These are phyloP conservation scores for Melanotus villosus DNA, from an alignment of 2,888 invertebrate genomes.

Conservation along the genomic window DNA sequence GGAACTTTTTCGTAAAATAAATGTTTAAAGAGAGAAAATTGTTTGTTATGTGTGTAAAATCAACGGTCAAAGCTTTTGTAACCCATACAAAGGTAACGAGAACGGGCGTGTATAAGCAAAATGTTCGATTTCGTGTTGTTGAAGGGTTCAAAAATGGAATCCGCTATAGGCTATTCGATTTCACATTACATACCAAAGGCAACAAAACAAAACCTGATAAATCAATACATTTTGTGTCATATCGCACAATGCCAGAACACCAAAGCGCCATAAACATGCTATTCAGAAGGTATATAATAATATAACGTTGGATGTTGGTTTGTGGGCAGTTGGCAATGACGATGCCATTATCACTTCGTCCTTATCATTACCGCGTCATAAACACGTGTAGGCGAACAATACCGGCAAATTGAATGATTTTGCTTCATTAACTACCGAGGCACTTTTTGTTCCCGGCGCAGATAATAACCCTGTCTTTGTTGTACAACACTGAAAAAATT, in stretches of 20 bases:
- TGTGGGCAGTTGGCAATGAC: constrained; percentile 27
- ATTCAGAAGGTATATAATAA: constrained; percentile 29
- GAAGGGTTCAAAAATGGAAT: constrained; percentile 11
- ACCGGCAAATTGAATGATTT: constrained; percentile 33
- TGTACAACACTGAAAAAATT: constrained; percentile 8
- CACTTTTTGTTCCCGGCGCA: constrained; percentile 15
- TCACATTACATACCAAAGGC: neutral
- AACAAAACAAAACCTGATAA: constrained; percentile 29
- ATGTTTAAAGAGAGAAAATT: too few species aligned
- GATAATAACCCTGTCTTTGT: constrained; percentile 20
- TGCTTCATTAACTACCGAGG: constrained; percentile 22
- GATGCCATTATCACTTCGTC: constrained; percentile 29
- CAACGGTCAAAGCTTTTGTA: constrained; percentile 9
- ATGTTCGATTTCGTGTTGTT: neutral
- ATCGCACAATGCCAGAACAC: constrained; percentile 25
- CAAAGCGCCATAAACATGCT: constrained; percentile 23
- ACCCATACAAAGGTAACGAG: neutral
- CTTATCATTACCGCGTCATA: constrained; percentile 39
- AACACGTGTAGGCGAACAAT: constrained; percentile 38
- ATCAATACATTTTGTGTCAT: constrained; percentile 34
- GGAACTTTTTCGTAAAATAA: too few species aligned
- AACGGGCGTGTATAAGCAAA: neutral
- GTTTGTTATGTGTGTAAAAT: too few species aligned
- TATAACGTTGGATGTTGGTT: constrained; percentile 2
- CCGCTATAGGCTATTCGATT: constrained; percentile 9